phyloP scores from a whole-genome alignment of 1,140 invertebrate genomes.

The Ooceraea biroi region DNA sequence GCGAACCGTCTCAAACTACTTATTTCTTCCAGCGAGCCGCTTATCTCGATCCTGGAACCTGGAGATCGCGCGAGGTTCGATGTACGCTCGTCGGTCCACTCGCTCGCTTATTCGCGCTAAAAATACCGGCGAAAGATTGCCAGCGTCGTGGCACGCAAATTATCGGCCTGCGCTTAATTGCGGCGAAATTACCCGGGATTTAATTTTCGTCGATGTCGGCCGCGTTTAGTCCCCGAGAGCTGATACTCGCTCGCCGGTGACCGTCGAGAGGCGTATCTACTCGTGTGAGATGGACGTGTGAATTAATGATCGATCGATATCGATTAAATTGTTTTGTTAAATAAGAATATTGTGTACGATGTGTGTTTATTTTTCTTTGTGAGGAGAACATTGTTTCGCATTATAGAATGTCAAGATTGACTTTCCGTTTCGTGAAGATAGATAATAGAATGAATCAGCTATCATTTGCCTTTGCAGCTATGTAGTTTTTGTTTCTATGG shows the following conservation, averaged over 20 bases:
- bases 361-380: slow-evolving; percentile 10
- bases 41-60: slow-evolving; percentile 73
- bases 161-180: slow-evolving; percentile 53
- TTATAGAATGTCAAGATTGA: not conserved
- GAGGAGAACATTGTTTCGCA: not conserved
- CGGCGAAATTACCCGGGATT: slow-evolving; percentile 53
- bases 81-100: slow-evolving; percentile 47
- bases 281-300: not conserved
- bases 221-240: slow-evolving; percentile 17
- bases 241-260: slow-evolving; percentile 1
- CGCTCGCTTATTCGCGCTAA: slow-evolving; percentile 56
- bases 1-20: slow-evolving; percentile 78
- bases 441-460: not conserved
- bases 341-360: not conserved
- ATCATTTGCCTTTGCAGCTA: not conserved
- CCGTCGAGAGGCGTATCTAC: not conserved
- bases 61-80: slow-evolving; percentile 65
- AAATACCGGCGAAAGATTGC: slow-evolving; percentile 65
- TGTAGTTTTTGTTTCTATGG: no score
- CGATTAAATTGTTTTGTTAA: not conserved
- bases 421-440: no score
- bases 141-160: slow-evolving; percentile 62
- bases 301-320: not conserved
- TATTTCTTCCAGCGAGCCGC: slow-evolving; percentile 73
- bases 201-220: slow-evolving; percentile 54